A percentile compares a stretch with the other conserved stretches of the same genome.
Evolutionary conservation across 2,888 invertebrate species (phyloP).

Genomic region (Sinohyriopsis cumingii): DNA sequence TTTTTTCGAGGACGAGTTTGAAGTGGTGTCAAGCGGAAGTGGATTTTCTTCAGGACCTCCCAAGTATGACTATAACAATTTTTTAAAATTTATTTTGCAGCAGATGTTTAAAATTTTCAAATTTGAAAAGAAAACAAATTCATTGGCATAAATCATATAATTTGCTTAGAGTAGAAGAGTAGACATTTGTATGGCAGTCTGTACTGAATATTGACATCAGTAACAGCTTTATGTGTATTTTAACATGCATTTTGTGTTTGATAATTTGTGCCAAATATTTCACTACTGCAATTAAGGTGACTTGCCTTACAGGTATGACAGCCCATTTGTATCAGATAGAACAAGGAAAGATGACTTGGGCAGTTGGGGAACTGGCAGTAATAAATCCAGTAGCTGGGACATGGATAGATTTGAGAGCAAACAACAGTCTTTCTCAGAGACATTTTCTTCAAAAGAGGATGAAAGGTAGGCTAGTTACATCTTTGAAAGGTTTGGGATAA

Average conservation of each 20-base stretch:
- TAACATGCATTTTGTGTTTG: too few relatives aligned
- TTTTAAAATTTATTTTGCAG: too few relatives aligned
- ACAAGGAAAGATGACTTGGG: conserved; percentile 51
- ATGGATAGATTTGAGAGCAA: conserved; percentile 65
- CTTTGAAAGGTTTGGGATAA: background rate
- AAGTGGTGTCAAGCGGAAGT: conserved; percentile 49
- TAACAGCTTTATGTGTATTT: too few relatives aligned
- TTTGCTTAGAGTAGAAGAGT: background rate
- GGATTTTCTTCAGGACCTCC: conserved; percentile 48
- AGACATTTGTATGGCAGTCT: background rate
- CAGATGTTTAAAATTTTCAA: too few relatives aligned
- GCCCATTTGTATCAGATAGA: conserved; percentile 46
- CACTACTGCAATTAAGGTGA: too few relatives aligned
- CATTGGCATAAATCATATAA: background rate
- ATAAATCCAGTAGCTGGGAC: conserved; percentile 62
- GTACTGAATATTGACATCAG: too few relatives aligned
- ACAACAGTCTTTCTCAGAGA: conserved; percentile 49
- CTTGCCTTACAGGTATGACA: conserved; percentile 52
- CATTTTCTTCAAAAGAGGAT: conserved; percentile 50
- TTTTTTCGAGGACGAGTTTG: conserved; percentile 73
- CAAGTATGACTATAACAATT: conserved; percentile 25
- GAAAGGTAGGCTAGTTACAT: conserved; percentile 45
- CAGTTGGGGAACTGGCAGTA: conserved; percentile 59
- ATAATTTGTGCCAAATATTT: too few relatives aligned
- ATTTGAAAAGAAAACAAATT: background rate